These are phyloP conservation scores for Cyanistes caeruleus DNA, from an alignment of 2,113 vertebrate species.

Conservation along the genomic window DNA sequence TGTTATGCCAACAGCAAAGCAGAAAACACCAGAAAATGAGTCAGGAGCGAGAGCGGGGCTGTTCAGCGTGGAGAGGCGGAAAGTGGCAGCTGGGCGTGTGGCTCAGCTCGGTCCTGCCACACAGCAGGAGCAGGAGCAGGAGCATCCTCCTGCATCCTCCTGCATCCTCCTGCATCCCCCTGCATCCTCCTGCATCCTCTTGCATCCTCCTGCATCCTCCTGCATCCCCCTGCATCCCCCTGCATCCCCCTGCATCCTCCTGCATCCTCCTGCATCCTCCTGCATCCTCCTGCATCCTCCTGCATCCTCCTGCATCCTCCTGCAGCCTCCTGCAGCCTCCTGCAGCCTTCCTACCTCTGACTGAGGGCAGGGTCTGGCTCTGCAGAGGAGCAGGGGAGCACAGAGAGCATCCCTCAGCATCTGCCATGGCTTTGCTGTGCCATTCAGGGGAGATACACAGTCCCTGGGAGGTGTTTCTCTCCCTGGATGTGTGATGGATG, in stretches of 20 bases:
- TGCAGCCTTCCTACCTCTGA: neutral
- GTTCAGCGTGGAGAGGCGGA: neutral
- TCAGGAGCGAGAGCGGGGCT: neutral
- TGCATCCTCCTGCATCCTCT: too few species aligned
- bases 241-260: too few species aligned
- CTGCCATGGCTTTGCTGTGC: neutral
- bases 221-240: too few species aligned
- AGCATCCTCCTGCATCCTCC: neutral
- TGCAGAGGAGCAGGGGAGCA: neutral
- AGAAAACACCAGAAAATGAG: slow-evolving; percentile 71
- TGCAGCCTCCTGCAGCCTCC: neutral
- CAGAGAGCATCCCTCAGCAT: neutral
- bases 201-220: too few species aligned
- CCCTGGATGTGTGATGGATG: neutral
- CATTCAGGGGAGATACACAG: neutral
- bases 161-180: too few species aligned
- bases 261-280: too few species aligned
- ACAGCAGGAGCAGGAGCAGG: accelerated
- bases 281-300: too few species aligned
- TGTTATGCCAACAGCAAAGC: slow-evolving; percentile 70
- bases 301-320: too few species aligned
- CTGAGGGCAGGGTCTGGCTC: neutral
- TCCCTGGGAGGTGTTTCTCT: neutral
- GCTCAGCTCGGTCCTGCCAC: neutral
- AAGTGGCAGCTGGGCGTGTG: neutral